Evolutionary conservation across 2,113 vertebrate genomes (phyloP).

Genomic region (Tiliqua scincoides): DNA sequence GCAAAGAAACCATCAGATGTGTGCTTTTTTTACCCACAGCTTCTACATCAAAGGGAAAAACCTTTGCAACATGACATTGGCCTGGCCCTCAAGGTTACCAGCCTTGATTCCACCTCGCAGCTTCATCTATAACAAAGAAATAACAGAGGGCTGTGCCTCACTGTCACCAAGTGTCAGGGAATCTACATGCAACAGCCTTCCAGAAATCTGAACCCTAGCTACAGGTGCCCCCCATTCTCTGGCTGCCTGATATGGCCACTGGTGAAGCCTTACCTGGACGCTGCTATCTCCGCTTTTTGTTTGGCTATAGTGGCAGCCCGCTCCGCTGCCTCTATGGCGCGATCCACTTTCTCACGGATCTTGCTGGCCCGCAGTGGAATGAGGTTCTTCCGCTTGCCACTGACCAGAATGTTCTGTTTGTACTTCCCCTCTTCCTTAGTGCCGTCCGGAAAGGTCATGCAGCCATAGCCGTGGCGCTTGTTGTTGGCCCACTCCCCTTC

Average conservation of each 20-base stretch:
- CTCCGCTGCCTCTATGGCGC: constrained; percentile 90
- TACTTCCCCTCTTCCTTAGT: constrained; percentile 99
- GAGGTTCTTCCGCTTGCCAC: constrained; percentile 96
- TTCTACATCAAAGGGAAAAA: too few relatives aligned
- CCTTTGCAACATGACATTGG: not conserved
- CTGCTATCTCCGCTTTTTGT: constrained; percentile 96
- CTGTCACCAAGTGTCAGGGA: too few relatives aligned
- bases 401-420: constrained; percentile 94
- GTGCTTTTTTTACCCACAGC: not conserved
- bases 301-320: constrained; percentile 93
- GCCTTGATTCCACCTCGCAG: not conserved
- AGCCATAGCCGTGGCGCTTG: constrained; percentile 95
- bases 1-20: not conserved
- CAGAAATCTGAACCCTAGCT: too few relatives aligned
- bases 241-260: too few relatives aligned
- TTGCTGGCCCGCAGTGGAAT: constrained; percentile 97
- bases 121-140: too few relatives aligned
- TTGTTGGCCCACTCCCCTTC: constrained; percentile 94
- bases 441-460: constrained; percentile 95
- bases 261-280: constrained; percentile 85
- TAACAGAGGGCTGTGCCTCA: not conserved
- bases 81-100: not conserved
- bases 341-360: constrained; percentile 97
- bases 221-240: not conserved
- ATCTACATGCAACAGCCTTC: not conserved